These are phyloP conservation scores for Entomobrya proxima DNA, from an alignment of 2,888 invertebrate species.

Conservation along the genomic window DNA sequence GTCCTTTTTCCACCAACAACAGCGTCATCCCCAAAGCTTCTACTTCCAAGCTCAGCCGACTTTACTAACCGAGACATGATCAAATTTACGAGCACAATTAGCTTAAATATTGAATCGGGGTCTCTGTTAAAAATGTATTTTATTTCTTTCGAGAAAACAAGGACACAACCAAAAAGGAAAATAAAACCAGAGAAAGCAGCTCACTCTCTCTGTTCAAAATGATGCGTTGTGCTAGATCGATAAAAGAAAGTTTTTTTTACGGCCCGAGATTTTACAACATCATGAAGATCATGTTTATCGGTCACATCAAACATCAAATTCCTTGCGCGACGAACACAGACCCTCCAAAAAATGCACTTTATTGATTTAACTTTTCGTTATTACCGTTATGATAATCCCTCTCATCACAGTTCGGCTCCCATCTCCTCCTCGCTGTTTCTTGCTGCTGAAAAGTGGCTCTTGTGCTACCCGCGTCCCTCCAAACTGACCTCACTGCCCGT, in stretches of 20 bases:
- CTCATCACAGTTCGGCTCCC: neutral
- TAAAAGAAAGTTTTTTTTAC: neutral
- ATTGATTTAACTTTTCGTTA: conserved; percentile 17
- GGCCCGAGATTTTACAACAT: neutral
- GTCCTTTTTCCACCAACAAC: neutral
- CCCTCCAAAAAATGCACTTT: neutral
- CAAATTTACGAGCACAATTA: neutral
- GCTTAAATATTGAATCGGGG: neutral
- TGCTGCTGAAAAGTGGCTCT: neutral
- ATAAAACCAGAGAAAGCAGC: no score
- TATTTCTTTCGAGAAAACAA: neutral
- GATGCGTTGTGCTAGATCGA: conserved; percentile 21
- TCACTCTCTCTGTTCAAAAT: no score
- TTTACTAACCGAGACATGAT: conserved; percentile 5
- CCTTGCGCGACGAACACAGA: no score
- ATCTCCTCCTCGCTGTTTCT: neutral
- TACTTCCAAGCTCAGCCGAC: neutral
- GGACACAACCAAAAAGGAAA: no score
- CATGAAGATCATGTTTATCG: neutral
- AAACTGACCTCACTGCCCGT: neutral
- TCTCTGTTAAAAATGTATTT: neutral
- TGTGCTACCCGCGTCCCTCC: neutral
- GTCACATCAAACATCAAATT: neutral
- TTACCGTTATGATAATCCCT: neutral
- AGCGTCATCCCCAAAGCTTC: neutral